Conservation (phyloP, 2,113 vertebrate species). For the Phalacrocorax carbo region DNA sequence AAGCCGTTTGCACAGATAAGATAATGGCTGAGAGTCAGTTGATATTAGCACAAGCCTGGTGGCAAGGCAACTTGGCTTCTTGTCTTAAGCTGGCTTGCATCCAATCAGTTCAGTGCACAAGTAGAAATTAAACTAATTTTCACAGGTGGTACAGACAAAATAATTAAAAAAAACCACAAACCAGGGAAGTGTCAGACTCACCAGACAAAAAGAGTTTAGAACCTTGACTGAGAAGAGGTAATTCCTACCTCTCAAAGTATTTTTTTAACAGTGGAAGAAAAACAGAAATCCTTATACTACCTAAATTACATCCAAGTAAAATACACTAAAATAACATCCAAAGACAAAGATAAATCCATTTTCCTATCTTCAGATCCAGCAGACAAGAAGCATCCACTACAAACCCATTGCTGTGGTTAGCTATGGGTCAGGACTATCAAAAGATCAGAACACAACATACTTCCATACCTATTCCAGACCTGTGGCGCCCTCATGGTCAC, state of each 20-base stretch:
- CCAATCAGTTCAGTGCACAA: background rate
- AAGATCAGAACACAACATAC: background rate
- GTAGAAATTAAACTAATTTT: background rate
- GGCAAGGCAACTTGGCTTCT: background rate
- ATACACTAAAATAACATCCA: background rate
- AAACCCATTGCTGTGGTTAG: background rate
- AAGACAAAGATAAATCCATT: background rate
- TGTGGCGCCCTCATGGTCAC: rapidly evolving
- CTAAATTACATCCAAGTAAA: background rate
- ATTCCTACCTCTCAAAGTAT: background rate
- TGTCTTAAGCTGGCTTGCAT: background rate
- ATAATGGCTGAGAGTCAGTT: background rate
- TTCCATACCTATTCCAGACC: background rate
- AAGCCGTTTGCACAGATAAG: background rate
- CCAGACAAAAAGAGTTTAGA: background rate
- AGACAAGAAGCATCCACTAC: background rate
- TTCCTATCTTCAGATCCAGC: background rate
- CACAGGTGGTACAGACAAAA: background rate
- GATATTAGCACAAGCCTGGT: background rate
- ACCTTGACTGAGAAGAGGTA: background rate
- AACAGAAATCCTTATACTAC: background rate
- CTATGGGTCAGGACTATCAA: background rate
- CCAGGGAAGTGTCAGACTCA: background rate
- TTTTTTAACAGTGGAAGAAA: background rate
- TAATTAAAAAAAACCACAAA: too few species aligned